phyloP scores from a whole-genome alignment of 2,888 invertebrate genomes.

The Sussaba pulchella region DNA sequence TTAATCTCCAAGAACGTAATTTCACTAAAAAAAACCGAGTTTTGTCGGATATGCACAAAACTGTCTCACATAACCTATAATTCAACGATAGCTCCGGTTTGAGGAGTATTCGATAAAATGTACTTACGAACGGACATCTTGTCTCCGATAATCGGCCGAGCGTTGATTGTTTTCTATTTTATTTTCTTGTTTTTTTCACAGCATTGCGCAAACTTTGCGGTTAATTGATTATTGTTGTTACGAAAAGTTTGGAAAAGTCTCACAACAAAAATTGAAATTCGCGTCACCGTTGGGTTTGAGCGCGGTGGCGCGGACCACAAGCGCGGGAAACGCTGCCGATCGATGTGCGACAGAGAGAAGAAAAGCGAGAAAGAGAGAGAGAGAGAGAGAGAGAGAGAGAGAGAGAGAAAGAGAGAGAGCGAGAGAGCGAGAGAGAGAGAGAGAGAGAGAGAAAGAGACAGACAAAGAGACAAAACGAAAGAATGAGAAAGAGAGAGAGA shows the following conservation, averaged over 20 bases:
- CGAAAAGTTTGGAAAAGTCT: constrained; percentile 17
- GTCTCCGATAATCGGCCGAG: not conserved
- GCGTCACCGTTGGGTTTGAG: constrained; percentile 19
- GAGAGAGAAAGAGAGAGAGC: too few species aligned
- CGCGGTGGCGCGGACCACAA: not conserved
- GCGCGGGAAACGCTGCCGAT: constrained; percentile 46
- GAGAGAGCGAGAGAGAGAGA: too few species aligned
- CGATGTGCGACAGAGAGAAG: too few species aligned
- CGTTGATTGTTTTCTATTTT: too few species aligned
- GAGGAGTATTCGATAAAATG: not conserved
- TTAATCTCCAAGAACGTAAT: not conserved
- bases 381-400: too few species aligned
- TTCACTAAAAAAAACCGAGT: not conserved
- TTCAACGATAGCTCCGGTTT: not conserved
- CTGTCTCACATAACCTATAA: constrained; percentile 48
- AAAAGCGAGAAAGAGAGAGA: too few species aligned
- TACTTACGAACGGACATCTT: constrained; percentile 61
- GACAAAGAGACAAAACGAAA: too few species aligned
- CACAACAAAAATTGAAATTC: constrained; percentile 55
- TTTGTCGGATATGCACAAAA: not conserved
- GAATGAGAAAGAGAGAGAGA: too few species aligned
- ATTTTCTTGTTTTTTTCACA: constrained; percentile 6
- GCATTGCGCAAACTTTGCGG: constrained; percentile 15
- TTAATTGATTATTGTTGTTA: constrained; percentile 2
- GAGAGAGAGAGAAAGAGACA: too few species aligned